A percentile compares a stretch with the other conserved stretches of the same genome.
Conservation (phyloP, 2,888 invertebrate genomes). For the Neria commutata region DNA sequence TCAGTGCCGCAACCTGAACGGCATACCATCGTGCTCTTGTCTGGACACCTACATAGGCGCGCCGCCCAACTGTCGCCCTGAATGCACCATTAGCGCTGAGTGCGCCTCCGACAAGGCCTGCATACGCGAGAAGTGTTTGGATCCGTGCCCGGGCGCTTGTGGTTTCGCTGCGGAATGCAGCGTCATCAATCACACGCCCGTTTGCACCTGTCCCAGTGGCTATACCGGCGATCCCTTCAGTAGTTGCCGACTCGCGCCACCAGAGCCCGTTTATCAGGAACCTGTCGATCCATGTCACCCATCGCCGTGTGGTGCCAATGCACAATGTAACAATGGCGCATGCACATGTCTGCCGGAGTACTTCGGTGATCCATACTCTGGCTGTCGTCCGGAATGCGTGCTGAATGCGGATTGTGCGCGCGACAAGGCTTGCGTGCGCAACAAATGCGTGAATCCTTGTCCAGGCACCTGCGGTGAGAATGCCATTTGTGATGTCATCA, state of each 20-base stretch:
- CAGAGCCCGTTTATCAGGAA: slow-evolving; percentile 52
- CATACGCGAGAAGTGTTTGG: slow-evolving; percentile 71
- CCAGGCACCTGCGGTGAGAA: slow-evolving; percentile 76
- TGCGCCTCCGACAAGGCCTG: slow-evolving; percentile 73
- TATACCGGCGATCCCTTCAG: slow-evolving; percentile 66
- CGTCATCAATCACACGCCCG: slow-evolving; percentile 72
- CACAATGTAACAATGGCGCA: slow-evolving; percentile 67
- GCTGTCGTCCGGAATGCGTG: slow-evolving; percentile 80
- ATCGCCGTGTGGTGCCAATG: slow-evolving; percentile 76
- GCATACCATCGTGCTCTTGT: slow-evolving; percentile 72
- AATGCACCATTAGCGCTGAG: slow-evolving; percentile 73
- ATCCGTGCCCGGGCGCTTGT: slow-evolving; percentile 75
- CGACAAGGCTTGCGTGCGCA: slow-evolving; percentile 71
- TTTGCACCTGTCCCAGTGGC: slow-evolving; percentile 69
- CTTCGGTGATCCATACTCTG: slow-evolving; percentile 77
- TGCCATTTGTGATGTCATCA: slow-evolving; percentile 75
- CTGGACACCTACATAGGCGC: slow-evolving; percentile 68
- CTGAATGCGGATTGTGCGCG: slow-evolving; percentile 74
- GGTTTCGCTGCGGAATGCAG: slow-evolving; percentile 68
- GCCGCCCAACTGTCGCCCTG: slow-evolving; percentile 75
- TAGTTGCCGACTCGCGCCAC: slow-evolving; percentile 59
- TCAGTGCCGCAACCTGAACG: slow-evolving; percentile 66
- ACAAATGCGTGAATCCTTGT: slow-evolving; percentile 78
- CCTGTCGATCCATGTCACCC: slow-evolving; percentile 69
- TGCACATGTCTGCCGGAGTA: slow-evolving; percentile 77